Percentiles rank a stretch among this genome's conserved stretches.
Conservation (phyloP, 2,113 vertebrate species). For the Labeo catla region DNA sequence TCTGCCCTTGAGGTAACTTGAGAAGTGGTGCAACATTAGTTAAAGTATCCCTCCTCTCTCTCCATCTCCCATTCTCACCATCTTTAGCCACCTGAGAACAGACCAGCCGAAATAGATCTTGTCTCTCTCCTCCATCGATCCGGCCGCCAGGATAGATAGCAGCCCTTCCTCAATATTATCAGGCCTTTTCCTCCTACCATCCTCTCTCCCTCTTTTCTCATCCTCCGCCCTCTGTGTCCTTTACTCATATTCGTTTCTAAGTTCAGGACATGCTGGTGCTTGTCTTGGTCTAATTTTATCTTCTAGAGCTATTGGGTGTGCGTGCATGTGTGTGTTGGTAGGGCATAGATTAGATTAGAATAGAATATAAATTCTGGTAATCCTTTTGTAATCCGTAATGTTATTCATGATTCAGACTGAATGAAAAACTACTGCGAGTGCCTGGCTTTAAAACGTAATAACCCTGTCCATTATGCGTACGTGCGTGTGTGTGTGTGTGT, state of each 20-base stretch:
- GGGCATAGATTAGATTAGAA: conserved; percentile 22
- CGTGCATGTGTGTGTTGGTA: conserved; percentile 23
- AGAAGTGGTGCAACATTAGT: conserved; percentile 51
- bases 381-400: conserved; percentile 45
- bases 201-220: not conserved
- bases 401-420: conserved; percentile 43
- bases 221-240: conserved; percentile 9
- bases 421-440: conserved; percentile 34
- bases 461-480: not conserved
- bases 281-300: conserved; percentile 24
- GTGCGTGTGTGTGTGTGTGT: not conserved
- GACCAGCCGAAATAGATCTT: conserved; percentile 50
- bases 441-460: not conserved
- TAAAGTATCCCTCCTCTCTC: conserved; percentile 28
- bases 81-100: conserved; percentile 41
- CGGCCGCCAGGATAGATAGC: conserved; percentile 35
- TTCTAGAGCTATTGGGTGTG: not conserved
- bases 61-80: conserved; percentile 32
- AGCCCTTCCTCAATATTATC: conserved; percentile 45
- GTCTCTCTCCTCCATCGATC: conserved; percentile 53
- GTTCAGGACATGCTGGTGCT: conserved; percentile 11
- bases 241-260: not conserved
- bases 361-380: conserved; percentile 39
- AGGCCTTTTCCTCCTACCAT: conserved; percentile 2
- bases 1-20: conserved; percentile 54